Evolutionary conservation across 23 tunicate genomes (phyloP), one percentile per base, ranked within the genome.

Genomic region (Styela plicata): DNA sequence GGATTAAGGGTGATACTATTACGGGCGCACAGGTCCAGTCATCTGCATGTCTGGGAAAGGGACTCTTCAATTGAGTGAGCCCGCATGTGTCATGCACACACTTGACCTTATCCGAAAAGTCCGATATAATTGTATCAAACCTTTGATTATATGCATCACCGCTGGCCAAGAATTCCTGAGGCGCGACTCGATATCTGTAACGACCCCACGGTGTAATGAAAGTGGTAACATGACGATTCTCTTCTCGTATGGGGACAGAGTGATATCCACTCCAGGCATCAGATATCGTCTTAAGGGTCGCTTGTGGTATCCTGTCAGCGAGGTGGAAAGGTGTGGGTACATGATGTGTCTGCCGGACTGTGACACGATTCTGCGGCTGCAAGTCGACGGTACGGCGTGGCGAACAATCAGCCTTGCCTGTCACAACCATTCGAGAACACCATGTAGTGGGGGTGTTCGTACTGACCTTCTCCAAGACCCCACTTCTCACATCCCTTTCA

Each of bases 211-310:
- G 87, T 2, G 82, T 84, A 33, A 84, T 84, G 52, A 84, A 84
- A 2, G 87, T 76, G 20, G 57, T 83, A 26, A 74, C 5, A 35
- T 73, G 84, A 44, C 57, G 69, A 70, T 83, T 36, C 74, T 24
- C 37, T 20, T 44, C 69, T 77, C 78, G 77, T 3, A 85, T 34
- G 34, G 89, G 78, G 25, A 85, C 89, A 26, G 74, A 33, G 53
- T 79, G 84, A 22, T 85, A 85, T 37, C 89, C 89, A 68, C 79
- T 84, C 82, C 74, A 76, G 2, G 74, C 83, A 62, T 84, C 83
- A 17, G 74, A 75, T 7, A 76, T 83, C 32, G 83, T 63, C 57
- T 64, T 74, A 67, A 28, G 63, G 31, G 87, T 84, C 13, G 28
- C 74, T 63, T 35, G 30, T 2, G 83, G 87, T 22, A 84, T 23